Evolutionary conservation across 2,113 vertebrate genomes (phyloP).

Genomic region (Spheniscus mendiculus): DNA sequence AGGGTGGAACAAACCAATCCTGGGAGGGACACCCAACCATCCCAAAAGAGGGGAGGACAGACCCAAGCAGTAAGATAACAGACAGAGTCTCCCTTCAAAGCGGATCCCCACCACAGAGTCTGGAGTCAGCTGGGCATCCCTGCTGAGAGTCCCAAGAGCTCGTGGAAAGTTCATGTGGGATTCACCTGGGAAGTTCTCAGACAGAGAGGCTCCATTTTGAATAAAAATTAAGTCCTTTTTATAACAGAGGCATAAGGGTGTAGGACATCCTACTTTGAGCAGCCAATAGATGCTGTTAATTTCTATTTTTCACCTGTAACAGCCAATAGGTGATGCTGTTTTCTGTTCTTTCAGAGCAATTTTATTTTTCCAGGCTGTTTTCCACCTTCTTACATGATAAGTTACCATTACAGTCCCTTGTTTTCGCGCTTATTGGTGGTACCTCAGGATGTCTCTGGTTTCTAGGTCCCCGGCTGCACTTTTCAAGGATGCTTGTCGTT

Average conservation of each 20-base stretch:
- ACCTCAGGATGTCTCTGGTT: not conserved
- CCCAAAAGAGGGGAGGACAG: not conserved
- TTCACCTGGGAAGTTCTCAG: not conserved
- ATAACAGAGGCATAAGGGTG: not conserved
- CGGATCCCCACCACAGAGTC: rapidly evolving
- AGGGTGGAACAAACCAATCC: not conserved
- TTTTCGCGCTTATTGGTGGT: not conserved
- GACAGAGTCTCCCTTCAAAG: not conserved
- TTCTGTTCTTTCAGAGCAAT: not conserved
- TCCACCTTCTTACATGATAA: not conserved
- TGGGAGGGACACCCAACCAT: not conserved
- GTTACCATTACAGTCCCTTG: not conserved
- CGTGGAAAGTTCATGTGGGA: not conserved
- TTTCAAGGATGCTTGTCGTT: not conserved
- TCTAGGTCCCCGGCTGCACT: not conserved
- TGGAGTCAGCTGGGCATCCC: not conserved
- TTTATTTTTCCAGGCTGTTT: not conserved
- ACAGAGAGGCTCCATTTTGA: not conserved
- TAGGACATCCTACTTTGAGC: not conserved
- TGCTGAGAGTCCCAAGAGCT: not conserved
- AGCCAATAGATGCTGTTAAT: not conserved
- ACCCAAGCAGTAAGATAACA: not conserved
- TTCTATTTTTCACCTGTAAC: not conserved
- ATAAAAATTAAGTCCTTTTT: not conserved
- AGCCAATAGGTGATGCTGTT: not conserved